Evolutionary conservation across 23 tunicate species (phyloP).

Genomic region (Styela clava): DNA sequence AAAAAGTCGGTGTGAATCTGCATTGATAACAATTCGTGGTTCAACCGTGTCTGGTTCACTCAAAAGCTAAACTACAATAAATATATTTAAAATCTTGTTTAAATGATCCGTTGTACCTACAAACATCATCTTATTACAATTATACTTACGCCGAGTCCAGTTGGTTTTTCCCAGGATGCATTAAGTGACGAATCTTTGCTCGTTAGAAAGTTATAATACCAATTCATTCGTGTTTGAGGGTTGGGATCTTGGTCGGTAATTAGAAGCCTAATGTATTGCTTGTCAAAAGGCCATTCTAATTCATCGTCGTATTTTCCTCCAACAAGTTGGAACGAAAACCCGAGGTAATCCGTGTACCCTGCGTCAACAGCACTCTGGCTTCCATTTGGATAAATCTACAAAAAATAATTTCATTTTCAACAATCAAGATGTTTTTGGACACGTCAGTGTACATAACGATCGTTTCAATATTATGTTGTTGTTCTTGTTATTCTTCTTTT

Average conservation of each 20-base stretch:
- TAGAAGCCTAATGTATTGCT: slow-evolving; percentile 40
- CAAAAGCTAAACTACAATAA: too few relatives aligned
- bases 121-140: too few relatives aligned
- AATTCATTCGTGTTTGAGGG: slow-evolving; percentile 59
- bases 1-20: too few relatives aligned
- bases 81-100: too few relatives aligned
- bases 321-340: slow-evolving; percentile 55
- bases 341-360: slow-evolving; percentile 34
- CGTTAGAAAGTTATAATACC: slow-evolving; percentile 47
- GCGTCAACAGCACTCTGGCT: slow-evolving; percentile 39
- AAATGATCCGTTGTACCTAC: too few relatives aligned
- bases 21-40: too few relatives aligned
- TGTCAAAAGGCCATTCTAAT: slow-evolving; percentile 74
- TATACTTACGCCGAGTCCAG: not conserved
- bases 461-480: too few relatives aligned
- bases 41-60: too few relatives aligned
- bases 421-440: too few relatives aligned
- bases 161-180: slow-evolving; percentile 64
- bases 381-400: slow-evolving; percentile 76
- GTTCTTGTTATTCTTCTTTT: too few relatives aligned
- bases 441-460: too few relatives aligned
- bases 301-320: slow-evolving; percentile 66
- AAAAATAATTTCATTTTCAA: too few relatives aligned
- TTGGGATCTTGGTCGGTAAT: slow-evolving; percentile 83
- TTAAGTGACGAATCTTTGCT: slow-evolving; percentile 8